These are phyloP conservation scores for Ptilorrhoa leucosticta DNA, from an alignment of 2,113 vertebrate species.

Conservation along the genomic window DNA sequence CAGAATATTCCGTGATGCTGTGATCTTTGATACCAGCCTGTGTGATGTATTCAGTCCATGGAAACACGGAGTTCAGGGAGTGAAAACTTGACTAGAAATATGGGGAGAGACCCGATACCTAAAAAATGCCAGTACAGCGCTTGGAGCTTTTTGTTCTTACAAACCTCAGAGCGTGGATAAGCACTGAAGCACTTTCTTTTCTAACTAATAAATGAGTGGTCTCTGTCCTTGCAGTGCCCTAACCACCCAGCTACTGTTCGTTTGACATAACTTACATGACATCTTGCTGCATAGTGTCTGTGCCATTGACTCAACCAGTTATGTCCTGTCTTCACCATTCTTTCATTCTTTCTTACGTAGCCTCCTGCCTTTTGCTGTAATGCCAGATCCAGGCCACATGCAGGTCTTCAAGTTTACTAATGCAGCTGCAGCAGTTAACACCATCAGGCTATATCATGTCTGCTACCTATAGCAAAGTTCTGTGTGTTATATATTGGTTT, in stretches of 20 bases:
- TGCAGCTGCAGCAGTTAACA: not conserved
- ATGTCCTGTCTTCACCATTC: not conserved
- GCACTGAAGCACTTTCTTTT: not conserved
- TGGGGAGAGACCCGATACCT: fast-evolving
- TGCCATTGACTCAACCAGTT: not conserved
- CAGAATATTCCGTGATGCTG: not conserved
- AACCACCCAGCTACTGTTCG: not conserved
- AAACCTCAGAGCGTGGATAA: not conserved
- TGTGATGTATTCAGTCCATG: not conserved
- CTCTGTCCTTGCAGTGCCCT: not conserved
- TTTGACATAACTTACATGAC: fast-evolving
- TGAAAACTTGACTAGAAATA: not conserved
- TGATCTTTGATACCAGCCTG: not conserved
- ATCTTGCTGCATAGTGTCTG: not conserved
- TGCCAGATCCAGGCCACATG: not conserved
- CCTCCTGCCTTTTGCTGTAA: not conserved
- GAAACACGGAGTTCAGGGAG: not conserved
- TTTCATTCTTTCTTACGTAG: not conserved
- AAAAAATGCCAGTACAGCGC: fast-evolving
- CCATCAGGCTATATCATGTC: not conserved
- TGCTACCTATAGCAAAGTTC: not conserved
- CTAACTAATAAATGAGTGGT: not conserved
- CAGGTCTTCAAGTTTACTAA: not conserved
- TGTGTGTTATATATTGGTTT: not conserved
- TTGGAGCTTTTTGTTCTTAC: not conserved